phyloP scores from a whole-genome alignment of 1,140 invertebrate genomes.

The Venturia canescens region DNA sequence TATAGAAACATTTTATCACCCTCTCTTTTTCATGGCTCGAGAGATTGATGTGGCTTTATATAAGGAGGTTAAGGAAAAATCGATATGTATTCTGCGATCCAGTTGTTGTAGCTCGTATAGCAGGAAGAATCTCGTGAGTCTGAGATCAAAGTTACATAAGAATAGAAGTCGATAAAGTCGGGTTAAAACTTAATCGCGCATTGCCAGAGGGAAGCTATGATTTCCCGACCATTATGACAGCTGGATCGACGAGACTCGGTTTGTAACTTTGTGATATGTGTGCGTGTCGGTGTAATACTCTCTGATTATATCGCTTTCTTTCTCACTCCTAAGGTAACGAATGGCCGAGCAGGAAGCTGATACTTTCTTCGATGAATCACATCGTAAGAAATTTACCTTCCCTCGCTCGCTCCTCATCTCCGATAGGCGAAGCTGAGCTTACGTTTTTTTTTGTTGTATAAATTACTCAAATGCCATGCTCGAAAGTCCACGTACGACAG shows the following conservation, averaged over 20 bases:
- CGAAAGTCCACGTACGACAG: too few species aligned
- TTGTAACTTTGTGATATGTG: not conserved
- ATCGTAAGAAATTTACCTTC: not conserved
- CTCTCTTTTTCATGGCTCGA: too few species aligned
- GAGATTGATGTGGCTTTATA: too few species aligned
- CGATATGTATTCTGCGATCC: too few species aligned
- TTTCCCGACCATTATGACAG: not conserved
- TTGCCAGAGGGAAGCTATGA: not conserved
- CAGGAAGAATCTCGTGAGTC: too few species aligned
- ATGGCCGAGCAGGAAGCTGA: conserved; percentile 17
- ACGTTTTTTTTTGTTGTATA: not conserved
- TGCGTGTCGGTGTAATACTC: not conserved
- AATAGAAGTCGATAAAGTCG: too few species aligned
- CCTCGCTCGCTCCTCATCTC: not conserved
- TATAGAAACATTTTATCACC: too few species aligned
- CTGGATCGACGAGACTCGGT: not conserved
- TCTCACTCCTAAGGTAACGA: not conserved
- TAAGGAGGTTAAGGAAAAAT: too few species aligned
- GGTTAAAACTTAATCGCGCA: too few species aligned
- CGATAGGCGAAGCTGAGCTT: not conserved
- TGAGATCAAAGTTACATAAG: too few species aligned
- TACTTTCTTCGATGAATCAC: conserved; percentile 24
- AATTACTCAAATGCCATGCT: too few species aligned
- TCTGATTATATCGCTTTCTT: not conserved
- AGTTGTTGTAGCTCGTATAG: too few species aligned